phyloP scores from a whole-genome alignment of 1,140 invertebrate species.

The Bombus sylvicola region DNA sequence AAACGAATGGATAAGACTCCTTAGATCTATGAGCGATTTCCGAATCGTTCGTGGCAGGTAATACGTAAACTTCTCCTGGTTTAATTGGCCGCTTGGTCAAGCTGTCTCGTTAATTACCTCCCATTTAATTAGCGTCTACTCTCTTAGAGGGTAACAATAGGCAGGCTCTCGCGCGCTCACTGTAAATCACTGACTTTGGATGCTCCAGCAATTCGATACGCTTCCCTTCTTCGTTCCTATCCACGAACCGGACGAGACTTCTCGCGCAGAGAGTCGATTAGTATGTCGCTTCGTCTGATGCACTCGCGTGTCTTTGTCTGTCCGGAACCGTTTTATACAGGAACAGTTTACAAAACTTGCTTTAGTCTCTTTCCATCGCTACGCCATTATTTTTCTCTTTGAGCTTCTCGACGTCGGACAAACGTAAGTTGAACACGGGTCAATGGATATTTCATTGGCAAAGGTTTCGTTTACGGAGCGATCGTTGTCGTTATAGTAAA shows the following conservation, averaged over 20 bases:
- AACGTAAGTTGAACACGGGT: not conserved
- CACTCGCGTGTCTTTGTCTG: not conserved
- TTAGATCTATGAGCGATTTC: slow-evolving; percentile 61
- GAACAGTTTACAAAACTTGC: not conserved
- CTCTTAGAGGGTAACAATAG: slow-evolving; percentile 47
- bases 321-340: not conserved
- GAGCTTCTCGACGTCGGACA: not conserved
- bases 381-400: not conserved
- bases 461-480: not conserved
- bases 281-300: not conserved
- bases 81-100: slow-evolving; percentile 66
- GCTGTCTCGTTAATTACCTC: slow-evolving; percentile 68
- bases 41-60: slow-evolving; percentile 40
- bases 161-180: not conserved
- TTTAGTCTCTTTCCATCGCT: not conserved
- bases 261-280: slow-evolving; percentile 17
- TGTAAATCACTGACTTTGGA: slow-evolving; percentile 65
- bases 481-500: not conserved
- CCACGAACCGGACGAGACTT: not conserved
- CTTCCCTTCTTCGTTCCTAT: not conserved
- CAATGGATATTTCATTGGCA: not conserved
- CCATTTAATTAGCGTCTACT: slow-evolving; percentile 67
- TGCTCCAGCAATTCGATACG: slow-evolving; percentile 45
- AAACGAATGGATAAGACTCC: slow-evolving; percentile 3
- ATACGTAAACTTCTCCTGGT: slow-evolving; percentile 56